phyloP scores from a whole-genome alignment of 2,113 vertebrate species.

The Cololabis saira region DNA sequence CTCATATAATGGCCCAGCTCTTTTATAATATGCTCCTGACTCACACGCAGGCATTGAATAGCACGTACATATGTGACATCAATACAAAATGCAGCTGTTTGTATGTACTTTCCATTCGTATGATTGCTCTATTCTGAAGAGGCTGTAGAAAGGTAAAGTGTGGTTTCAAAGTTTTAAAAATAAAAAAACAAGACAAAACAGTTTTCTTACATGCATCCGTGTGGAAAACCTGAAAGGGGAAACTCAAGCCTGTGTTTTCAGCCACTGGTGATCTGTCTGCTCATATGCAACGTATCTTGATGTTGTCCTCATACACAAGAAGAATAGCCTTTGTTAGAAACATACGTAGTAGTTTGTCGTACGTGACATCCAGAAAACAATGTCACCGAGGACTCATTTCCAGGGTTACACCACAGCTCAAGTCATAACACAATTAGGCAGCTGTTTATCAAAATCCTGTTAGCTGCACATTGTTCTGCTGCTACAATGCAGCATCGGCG shows the following conservation, averaged over 20 bases:
- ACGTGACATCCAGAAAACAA: constrained; percentile 32
- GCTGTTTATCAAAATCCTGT: constrained; percentile 23
- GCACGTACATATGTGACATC: not conserved
- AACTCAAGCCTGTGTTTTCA: constrained; percentile 36
- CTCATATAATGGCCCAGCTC: constrained; percentile 38
- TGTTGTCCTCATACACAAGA: constrained; percentile 34
- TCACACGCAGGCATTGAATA: constrained; percentile 17
- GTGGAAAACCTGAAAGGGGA: constrained; percentile 16
- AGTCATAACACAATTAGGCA: constrained; percentile 30
- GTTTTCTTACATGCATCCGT: not conserved
- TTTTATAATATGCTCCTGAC: constrained; percentile 24
- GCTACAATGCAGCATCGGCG: constrained; percentile 5
- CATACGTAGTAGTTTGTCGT: constrained; percentile 37
- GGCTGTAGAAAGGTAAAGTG: not conserved
- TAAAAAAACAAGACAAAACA: constrained; percentile 1
- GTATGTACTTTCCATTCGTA: not conserved
- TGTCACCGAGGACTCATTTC: constrained; percentile 44
- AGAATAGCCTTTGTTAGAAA: constrained; percentile 33
- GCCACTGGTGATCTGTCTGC: constrained; percentile 16
- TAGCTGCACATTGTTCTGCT: constrained; percentile 18
- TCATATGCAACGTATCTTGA: constrained; percentile 9
- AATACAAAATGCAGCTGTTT: not conserved
- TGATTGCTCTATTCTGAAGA: constrained; percentile 9
- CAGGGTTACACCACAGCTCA: constrained; percentile 28
- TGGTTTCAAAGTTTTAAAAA: constrained; percentile 8